These are phyloP conservation scores for Pelecanus crispus DNA, from an alignment of 2,113 vertebrate genomes.

Conservation along the genomic window DNA sequence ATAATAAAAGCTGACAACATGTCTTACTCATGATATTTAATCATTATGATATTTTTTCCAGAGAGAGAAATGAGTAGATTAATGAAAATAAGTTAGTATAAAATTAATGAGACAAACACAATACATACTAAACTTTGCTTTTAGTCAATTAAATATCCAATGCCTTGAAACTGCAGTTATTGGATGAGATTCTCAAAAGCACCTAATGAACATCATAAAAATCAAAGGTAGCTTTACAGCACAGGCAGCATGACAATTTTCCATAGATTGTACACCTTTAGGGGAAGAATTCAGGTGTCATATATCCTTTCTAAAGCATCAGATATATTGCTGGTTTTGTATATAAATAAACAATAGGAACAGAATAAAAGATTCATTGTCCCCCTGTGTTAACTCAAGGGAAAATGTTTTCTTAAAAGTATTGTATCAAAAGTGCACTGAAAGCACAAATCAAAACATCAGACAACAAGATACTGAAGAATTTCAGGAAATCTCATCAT, in stretches of 20 bases:
- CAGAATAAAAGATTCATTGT: neutral
- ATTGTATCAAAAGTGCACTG: neutral
- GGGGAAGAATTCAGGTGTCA: neutral
- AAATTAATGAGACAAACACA: neutral
- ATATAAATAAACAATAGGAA: neutral
- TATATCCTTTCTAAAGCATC: neutral
- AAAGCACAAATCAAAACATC: neutral
- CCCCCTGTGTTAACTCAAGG: neutral
- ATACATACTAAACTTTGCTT: neutral
- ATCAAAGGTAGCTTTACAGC: neutral
- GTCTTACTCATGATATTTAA: neutral
- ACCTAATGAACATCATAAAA: neutral
- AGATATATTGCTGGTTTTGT: neutral
- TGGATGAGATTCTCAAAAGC: neutral
- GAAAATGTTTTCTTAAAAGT: neutral
- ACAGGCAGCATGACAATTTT: neutral
- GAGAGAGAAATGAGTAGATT: neutral
- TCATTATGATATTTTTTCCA: neutral
- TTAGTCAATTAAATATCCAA: neutral
- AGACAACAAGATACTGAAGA: neutral
- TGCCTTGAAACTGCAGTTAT: neutral
- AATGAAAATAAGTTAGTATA: neutral
- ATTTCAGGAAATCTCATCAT: neutral
- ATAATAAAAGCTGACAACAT: neutral
- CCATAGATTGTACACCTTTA: neutral